Base-by-base conservation (phyloP, 2,113 vertebrate genomes). In the Anthoscopus minutus region DNA sequence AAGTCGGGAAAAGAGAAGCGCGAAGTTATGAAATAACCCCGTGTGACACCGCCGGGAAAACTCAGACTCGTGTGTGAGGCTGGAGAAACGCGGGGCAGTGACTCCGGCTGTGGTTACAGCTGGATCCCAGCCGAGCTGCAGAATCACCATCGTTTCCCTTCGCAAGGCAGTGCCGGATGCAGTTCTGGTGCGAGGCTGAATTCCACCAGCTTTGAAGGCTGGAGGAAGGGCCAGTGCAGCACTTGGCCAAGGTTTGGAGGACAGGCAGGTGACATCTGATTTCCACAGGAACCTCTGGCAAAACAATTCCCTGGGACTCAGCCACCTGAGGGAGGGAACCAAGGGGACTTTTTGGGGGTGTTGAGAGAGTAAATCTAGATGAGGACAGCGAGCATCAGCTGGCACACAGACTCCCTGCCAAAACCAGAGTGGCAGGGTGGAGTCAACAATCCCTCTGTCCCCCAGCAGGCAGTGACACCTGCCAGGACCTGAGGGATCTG, bases 51-150 rank as follows among this genome's bases (percentile, higher is more conserved):
- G 50, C 35, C 24, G 24, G 81, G 25, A 35, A n/a, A 71, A 2
- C 37, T 21, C 58, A 27, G 28, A 0, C 35, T 9, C n/a, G 0
- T 44, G 25, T 11, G n/a, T 6, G 8, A 17, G 0, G 6, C 23
- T 9, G 10, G 57, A 13, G 66, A 24, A 31, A 17, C 4, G 67
- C 42, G 16, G 53, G 37, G 2, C 31, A 31, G 23, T 2, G 7
- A 5, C 31, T 54, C 64, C 51, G 67, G 25, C 78, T 31, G 38
- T 16, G 18, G 23, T 9, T 40, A 6, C n/a, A 53, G 53, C 15
- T 7, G 10, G 31, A 79, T 45, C 45, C 12, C 70, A 47, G 80
- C 33, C 47, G 62, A 80, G 35, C 12, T 3, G 3, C 0, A 15
- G 0, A 72, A 85, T 47, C 15, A 10, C 10, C 33, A 16, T 6